Percentiles rank a stretch among this genome's conserved stretches.
Conservation (phyloP, 2,888 invertebrate species). For the Schrankia costaestrigalis region DNA sequence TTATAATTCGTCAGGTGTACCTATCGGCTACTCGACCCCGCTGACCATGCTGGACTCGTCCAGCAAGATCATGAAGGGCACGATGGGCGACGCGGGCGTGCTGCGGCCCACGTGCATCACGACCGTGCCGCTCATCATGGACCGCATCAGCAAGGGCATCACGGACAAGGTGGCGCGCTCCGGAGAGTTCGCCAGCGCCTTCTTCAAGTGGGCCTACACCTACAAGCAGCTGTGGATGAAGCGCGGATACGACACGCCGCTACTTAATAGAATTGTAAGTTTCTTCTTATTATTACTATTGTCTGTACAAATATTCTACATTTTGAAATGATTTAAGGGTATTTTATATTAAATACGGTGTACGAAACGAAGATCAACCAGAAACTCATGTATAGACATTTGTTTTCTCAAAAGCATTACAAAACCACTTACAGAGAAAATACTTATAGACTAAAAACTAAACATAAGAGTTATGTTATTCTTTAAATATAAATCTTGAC, state of each 20-base stretch:
- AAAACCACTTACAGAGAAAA: too few relatives aligned
- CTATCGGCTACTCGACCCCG: constrained; percentile 98
- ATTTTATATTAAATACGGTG: too few relatives aligned
- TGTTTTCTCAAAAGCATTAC: too few relatives aligned
- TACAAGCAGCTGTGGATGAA: constrained; percentile 94
- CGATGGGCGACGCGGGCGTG: constrained; percentile 95
- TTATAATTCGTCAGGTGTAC: constrained; percentile 83
- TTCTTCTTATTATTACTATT: background rate
- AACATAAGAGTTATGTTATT: too few relatives aligned
- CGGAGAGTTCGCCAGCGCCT: constrained; percentile 87
- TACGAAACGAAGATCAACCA: too few relatives aligned
- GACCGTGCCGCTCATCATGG: constrained; percentile 98
- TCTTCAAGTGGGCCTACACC: constrained; percentile 96
- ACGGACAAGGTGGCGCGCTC: constrained; percentile 95
- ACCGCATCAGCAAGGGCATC: constrained; percentile 98
- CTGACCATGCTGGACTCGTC: constrained; percentile 95
- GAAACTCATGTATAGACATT: too few relatives aligned
- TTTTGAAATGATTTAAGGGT: too few relatives aligned
- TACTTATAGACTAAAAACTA: too few relatives aligned
- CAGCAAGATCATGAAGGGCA: constrained; percentile 97
- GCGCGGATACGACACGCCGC: constrained; percentile 90
- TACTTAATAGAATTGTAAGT: constrained; percentile 76
- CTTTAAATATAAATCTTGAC: too few relatives aligned
- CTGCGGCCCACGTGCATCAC: constrained; percentile 97
- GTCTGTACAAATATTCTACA: background rate